Conservation (phyloP, 2,797 vertebrate species). For the Rhinichthys osculus region DNA sequence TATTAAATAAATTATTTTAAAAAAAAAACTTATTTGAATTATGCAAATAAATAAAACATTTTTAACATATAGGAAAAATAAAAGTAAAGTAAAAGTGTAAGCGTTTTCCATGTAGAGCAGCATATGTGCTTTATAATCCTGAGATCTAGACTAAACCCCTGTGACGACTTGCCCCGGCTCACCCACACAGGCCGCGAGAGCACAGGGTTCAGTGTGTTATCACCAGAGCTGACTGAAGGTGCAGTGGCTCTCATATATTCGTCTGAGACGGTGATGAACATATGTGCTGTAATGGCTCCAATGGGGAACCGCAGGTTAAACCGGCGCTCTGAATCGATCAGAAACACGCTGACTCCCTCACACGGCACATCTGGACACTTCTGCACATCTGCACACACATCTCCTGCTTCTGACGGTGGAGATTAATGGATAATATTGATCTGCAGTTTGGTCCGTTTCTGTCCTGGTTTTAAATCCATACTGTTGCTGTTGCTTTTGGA, state of each 20-base stretch:
- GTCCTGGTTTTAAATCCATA: not conserved
- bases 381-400: slow-evolving; percentile 38
- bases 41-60: too few relatives aligned
- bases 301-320: slow-evolving; percentile 66
- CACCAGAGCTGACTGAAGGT: not conserved
- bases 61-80: too few relatives aligned
- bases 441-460: not conserved
- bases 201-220: not conserved
- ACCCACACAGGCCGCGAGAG: not conserved
- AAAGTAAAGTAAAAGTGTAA: not conserved
- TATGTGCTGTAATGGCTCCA: slow-evolving; percentile 63
- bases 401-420: not conserved
- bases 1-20: not conserved
- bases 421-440: not conserved
- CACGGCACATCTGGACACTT: slow-evolving; percentile 65
- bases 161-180: not conserved
- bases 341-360: slow-evolving; percentile 63
- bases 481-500: not conserved
- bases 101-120: not conserved
- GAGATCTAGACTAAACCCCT: not conserved
- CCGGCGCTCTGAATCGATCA: slow-evolving; percentile 61
- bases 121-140: not conserved
- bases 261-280: slow-evolving; percentile 46
- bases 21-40: too few relatives aligned
- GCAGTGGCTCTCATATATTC: not conserved